These are phyloP conservation scores for Zygaena filipendulae DNA, from an alignment of 2,888 invertebrate species.

Conservation along the genomic window DNA sequence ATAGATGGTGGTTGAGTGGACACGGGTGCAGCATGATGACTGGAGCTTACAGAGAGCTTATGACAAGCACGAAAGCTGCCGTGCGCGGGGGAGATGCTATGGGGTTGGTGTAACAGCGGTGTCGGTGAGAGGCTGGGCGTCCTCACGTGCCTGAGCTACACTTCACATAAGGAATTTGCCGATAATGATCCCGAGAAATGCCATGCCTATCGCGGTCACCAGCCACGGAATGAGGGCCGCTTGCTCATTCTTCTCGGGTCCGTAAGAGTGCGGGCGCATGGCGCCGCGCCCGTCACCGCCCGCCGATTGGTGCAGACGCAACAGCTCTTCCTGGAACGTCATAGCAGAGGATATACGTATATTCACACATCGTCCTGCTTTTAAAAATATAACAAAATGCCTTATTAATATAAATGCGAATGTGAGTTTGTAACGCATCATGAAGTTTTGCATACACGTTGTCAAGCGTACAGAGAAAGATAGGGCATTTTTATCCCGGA, in stretches of 20 bases:
- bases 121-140: slow-evolving; percentile 34
- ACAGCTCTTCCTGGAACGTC: slow-evolving; percentile 73
- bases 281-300: slow-evolving; percentile 39
- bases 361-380: too few species aligned
- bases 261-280: slow-evolving; percentile 51
- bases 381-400: slow-evolving; percentile 5
- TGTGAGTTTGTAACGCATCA: too few species aligned
- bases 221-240: slow-evolving; percentile 72
- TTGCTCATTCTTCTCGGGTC: slow-evolving; percentile 70
- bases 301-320: slow-evolving; percentile 65
- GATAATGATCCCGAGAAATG: slow-evolving; percentile 78
- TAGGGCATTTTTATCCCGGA: too few species aligned
- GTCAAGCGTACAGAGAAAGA: too few species aligned
- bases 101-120: slow-evolving; percentile 45
- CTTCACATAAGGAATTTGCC: slow-evolving; percentile 87
- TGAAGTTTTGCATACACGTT: too few species aligned
- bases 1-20: too few species aligned
- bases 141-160: slow-evolving; percentile 30
- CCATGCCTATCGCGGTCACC: slow-evolving; percentile 74
- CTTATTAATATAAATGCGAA: too few species aligned
- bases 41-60: too few species aligned
- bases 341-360: too few species aligned
- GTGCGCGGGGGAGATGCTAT: slow-evolving; percentile 32
- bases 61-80: slow-evolving; percentile 33
- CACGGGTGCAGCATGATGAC: too few species aligned